A percentile compares a stretch with the other conserved stretches of the same genome.
Conservation (phyloP, 2,888 invertebrate genomes). For the Ceriagrion tenellum region DNA sequence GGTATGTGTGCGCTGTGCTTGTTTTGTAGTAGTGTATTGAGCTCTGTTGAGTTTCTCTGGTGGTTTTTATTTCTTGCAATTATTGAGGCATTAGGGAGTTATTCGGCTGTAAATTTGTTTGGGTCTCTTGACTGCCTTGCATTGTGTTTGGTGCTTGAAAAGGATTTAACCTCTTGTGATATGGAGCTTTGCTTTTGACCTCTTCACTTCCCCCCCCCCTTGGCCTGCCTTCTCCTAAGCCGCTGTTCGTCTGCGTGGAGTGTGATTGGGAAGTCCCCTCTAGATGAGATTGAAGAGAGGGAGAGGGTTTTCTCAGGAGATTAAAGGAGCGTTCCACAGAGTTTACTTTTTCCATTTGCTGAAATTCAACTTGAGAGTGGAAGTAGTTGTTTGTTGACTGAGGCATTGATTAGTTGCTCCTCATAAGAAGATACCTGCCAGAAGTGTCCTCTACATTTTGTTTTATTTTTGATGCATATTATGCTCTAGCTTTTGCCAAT, state of each 20-base stretch:
- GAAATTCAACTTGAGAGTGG: background rate
- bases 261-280: background rate
- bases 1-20: background rate
- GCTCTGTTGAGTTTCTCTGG: background rate
- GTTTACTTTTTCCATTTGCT: background rate
- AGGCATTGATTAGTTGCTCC: constrained; percentile 12
- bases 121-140: constrained; percentile 50
- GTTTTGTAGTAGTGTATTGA: background rate
- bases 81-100: constrained; percentile 62
- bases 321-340: background rate
- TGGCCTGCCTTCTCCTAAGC: constrained; percentile 40
- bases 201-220: constrained; percentile 41
- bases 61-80: constrained; percentile 10
- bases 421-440: background rate
- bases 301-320: constrained; percentile 12
- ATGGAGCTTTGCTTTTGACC: constrained; percentile 5
- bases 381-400: background rate
- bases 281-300: constrained; percentile 24
- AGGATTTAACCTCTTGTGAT: constrained; percentile 58
- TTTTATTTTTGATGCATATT: background rate
- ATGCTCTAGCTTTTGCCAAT: background rate
- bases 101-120: constrained; percentile 28
- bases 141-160: constrained; percentile 59
- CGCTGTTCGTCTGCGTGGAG: constrained; percentile 46
- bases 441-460: background rate